Evolutionary conservation across 2,888 invertebrate species (phyloP), one percentile per base, ranked within the genome.

Genomic region (Monoplex corrugatus): DNA sequence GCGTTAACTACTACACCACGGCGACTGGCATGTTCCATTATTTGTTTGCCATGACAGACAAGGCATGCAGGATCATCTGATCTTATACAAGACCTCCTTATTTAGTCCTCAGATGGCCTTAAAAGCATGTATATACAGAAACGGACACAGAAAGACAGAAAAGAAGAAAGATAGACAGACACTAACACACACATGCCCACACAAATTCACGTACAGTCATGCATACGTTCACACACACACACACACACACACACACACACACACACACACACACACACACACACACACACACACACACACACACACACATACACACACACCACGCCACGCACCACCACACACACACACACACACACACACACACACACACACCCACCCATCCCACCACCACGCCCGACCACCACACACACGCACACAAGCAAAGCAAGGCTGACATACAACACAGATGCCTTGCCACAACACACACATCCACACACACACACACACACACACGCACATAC

Each of bases 301-400:
- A 85, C 85, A 63, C 85, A 85, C 85, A 63, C 35, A 63, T 63
- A 16, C 85, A 63, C 63, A 63, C 63, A 85, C 63, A 63, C 63
- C 63, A 63, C 85, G 38, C 85, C 63, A 85, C 85, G 38, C 57
- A 85, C 63, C 13, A 45, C 2, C 50, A 50, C 50, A 10, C 50
- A n/a, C 84, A 50, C 45, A 45, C 84, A 50, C 50, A 35, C 50
- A 50, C 57, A 86, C 86, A 63, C 38, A 86, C 84, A 84, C 80
- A 80, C 80, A 80, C 43, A 43, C 2, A 10, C n/a, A 72, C 72
- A 72, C 72, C 8, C 8, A 72, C 32, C 8, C 35, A n/a, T 32
- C 13, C 5, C 5, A 23, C 63, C 28, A 23, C 28, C 28, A 68
- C 13, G 63, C 28, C 23, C 63, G 28, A 68, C 23, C 23, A 6